Conservation (phyloP, 2,113 vertebrate genomes). For the Phyllostomus discolor region DNA sequence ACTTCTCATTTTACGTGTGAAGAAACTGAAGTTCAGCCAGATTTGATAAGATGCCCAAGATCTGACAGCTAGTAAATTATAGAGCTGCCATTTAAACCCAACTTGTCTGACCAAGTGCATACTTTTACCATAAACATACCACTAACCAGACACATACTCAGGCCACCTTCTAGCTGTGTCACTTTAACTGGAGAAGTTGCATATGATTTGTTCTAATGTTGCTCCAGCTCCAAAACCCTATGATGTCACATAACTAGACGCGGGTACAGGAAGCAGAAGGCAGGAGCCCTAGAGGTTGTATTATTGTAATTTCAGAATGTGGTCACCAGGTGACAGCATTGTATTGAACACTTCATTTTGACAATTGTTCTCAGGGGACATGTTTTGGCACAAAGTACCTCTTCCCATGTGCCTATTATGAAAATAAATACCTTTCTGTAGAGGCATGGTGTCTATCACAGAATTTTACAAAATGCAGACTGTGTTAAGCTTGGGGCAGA, state of each 20-base stretch:
- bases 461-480: not conserved
- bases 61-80: not conserved
- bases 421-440: not conserved
- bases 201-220: not conserved
- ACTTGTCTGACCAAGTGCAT: not conserved
- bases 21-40: not conserved
- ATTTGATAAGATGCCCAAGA: not conserved
- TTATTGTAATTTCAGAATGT: not conserved
- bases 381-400: not conserved
- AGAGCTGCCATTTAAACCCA: not conserved
- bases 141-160: not conserved
- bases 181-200: not conserved
- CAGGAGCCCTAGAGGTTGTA: not conserved
- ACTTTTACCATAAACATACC: not conserved
- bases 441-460: not conserved
- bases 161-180: no score
- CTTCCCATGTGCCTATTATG: not conserved
- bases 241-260: not conserved
- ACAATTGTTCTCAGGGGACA: not conserved
- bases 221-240: not conserved
- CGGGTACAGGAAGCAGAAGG: not conserved
- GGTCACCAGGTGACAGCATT: constrained; percentile 57
- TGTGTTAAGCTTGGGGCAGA: not conserved
- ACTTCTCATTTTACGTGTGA: not conserved
- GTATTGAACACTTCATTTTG: not conserved